phyloP scores from a whole-genome alignment of 2,113 vertebrate genomes.

The Pongo abelii region DNA sequence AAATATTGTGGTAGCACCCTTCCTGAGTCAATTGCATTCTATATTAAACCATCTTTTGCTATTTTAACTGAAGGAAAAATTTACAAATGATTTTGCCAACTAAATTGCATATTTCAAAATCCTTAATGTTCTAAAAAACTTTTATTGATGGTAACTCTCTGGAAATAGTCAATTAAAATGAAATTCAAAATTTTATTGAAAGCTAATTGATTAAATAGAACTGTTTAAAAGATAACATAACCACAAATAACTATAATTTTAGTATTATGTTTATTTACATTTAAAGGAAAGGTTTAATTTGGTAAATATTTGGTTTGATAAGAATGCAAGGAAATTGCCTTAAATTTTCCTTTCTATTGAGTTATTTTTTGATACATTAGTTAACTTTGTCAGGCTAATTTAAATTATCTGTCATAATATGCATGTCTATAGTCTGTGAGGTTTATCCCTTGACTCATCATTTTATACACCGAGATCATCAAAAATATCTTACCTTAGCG shows the following conservation, averaged over 20 bases:
- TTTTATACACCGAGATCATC: not conserved
- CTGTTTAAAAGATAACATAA: not conserved
- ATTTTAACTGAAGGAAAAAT: not conserved
- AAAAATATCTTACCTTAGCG: constrained; percentile 5
- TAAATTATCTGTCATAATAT: not conserved
- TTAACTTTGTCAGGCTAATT: not conserved
- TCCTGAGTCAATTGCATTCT: not conserved
- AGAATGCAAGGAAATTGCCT: not conserved
- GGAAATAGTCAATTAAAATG: constrained; percentile 3
- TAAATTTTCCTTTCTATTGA: not conserved
- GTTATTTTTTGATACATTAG: not conserved
- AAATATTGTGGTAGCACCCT: not conserved
- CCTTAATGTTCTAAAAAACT: not conserved
- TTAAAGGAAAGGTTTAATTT: not conserved
- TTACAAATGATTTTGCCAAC: not conserved
- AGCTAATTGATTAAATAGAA: not conserved
- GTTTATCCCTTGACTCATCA: not conserved
- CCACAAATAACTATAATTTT: not conserved
- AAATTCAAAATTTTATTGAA: constrained; percentile 30
- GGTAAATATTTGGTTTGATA: not conserved
- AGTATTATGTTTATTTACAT: not conserved
- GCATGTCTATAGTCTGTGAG: not conserved
- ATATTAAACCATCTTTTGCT: not conserved
- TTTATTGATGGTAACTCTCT: not conserved
- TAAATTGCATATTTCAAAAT: not conserved